Conservation (phyloP, 2,113 vertebrate species). For the Ramphastos sulfuratus region DNA sequence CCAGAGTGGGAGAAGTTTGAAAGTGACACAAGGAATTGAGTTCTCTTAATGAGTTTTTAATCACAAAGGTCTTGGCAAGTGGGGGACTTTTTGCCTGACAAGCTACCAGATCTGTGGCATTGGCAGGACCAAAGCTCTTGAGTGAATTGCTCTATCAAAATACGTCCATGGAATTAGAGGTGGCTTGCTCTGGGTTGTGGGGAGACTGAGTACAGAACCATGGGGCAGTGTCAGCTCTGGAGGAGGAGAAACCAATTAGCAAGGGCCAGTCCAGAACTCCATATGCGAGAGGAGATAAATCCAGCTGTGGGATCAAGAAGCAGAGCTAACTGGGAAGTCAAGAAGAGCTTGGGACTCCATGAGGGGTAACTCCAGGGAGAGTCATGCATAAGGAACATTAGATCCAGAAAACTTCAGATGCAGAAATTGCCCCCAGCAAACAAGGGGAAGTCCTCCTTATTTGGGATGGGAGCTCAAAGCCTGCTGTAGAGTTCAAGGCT, state of each 20-base stretch:
- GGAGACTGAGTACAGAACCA: neutral
- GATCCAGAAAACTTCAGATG: conserved; percentile 7
- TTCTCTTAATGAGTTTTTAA: neutral
- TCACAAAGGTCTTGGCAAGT: neutral
- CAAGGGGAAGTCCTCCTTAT: neutral
- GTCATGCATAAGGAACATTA: neutral
- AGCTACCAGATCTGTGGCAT: neutral
- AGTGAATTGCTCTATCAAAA: neutral
- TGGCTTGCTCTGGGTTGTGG: neutral
- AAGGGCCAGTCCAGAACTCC: neutral
- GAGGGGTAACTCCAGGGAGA: neutral
- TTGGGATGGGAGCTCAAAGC: neutral
- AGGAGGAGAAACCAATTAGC: neutral
- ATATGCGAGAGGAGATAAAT: conserved; percentile 8
- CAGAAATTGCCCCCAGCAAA: neutral
- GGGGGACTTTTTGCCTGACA: neutral
- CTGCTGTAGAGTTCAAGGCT: neutral
- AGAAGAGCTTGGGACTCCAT: neutral
- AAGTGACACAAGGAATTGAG: neutral
- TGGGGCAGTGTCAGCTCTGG: neutral
- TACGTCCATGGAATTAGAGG: neutral
- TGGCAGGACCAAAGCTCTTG: neutral
- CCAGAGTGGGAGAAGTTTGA: neutral
- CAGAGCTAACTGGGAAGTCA: neutral
- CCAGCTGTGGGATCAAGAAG: neutral